A percentile compares a stretch with the other conserved stretches of the same genome.
phyloP scores from a whole-genome alignment of 1,140 invertebrate species.

The Diuraphis noxia region DNA sequence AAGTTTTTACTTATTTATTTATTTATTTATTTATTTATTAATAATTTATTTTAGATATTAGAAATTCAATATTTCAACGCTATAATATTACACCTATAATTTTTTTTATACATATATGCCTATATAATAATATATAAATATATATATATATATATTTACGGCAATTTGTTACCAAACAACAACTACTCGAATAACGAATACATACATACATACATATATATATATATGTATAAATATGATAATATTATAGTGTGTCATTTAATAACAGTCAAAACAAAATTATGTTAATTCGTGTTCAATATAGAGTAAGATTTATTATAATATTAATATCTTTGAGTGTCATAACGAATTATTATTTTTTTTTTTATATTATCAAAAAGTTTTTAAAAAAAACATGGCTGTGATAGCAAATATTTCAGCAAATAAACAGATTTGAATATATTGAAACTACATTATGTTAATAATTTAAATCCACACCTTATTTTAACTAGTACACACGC shows the following conservation, averaged over 20 bases:
- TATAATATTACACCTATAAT: conserved; percentile 33
- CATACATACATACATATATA: neutral
- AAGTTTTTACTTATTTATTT: conserved; percentile 44
- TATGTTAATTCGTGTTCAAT: conserved; percentile 53
- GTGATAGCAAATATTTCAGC: conserved; percentile 53
- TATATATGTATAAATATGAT: too few relatives aligned
- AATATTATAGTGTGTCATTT: conserved; percentile 19
- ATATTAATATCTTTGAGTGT: conserved; percentile 40
- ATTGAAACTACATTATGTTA: neutral
- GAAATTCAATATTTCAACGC: conserved; percentile 28
- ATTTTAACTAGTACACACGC: neutral
- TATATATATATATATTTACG: conserved; percentile 35
- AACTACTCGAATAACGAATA: conserved; percentile 31
- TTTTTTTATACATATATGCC: conserved; percentile 4
- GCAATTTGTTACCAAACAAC: conserved; percentile 52
- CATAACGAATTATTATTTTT: conserved; percentile 43
- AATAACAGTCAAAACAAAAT: conserved; percentile 27
- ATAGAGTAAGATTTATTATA: conserved; percentile 44
- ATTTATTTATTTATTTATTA: conserved; percentile 52
- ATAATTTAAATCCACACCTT: conserved; percentile 18
- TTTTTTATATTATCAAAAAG: conserved; percentile 36
- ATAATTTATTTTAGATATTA: conserved; percentile 48
- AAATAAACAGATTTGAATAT: conserved; percentile 50
- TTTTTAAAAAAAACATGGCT: conserved; percentile 44
- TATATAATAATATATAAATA: conserved; percentile 1